A percentile compares a stretch with the other conserved stretches of the same genome.
These are phyloP conservation scores for Clarias pachynema DNA, from an alignment of 2,797 vertebrate species.

Conservation along the genomic window DNA sequence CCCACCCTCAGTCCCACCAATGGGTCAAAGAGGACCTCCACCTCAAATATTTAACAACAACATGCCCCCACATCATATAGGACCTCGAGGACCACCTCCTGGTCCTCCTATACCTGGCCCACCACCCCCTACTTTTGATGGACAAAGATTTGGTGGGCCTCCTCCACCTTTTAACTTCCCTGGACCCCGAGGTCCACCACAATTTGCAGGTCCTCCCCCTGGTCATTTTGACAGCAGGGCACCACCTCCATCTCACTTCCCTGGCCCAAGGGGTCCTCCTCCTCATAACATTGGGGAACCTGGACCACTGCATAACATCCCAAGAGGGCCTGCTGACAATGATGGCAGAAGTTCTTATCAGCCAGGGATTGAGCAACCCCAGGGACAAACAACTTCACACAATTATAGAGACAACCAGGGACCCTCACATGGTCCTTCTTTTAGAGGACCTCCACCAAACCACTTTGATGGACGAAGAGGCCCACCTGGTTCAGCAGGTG, in stretches of 20 bases:
- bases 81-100: slow-evolving; percentile 76
- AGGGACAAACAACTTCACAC: slow-evolving; percentile 62
- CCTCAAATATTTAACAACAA: slow-evolving; percentile 82
- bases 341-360: slow-evolving; percentile 71
- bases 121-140: slow-evolving; percentile 74
- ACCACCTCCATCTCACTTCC: slow-evolving; percentile 79
- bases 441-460: slow-evolving; percentile 73
- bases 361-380: slow-evolving; percentile 69
- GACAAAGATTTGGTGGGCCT: slow-evolving; percentile 81
- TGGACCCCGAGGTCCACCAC: slow-evolving; percentile 82
- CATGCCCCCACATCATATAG: slow-evolving; percentile 74
- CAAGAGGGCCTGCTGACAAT: slow-evolving; percentile 78
- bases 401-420: slow-evolving; percentile 72
- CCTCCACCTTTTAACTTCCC: slow-evolving; percentile 87
- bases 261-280: slow-evolving; percentile 79
- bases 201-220: slow-evolving; percentile 72
- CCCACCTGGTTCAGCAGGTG: slow-evolving; percentile 59
- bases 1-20: slow-evolving; percentile 68
- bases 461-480: slow-evolving; percentile 87
- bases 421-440: slow-evolving; percentile 62
- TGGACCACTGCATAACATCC: slow-evolving; percentile 72
- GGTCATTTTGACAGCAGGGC: slow-evolving; percentile 81
- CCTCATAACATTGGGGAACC: slow-evolving; percentile 81
- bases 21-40: slow-evolving; percentile 77
- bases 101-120: slow-evolving; percentile 61